phyloP scores from a whole-genome alignment of 2,888 invertebrate genomes.

The Tetheella fluctuosa region DNA sequence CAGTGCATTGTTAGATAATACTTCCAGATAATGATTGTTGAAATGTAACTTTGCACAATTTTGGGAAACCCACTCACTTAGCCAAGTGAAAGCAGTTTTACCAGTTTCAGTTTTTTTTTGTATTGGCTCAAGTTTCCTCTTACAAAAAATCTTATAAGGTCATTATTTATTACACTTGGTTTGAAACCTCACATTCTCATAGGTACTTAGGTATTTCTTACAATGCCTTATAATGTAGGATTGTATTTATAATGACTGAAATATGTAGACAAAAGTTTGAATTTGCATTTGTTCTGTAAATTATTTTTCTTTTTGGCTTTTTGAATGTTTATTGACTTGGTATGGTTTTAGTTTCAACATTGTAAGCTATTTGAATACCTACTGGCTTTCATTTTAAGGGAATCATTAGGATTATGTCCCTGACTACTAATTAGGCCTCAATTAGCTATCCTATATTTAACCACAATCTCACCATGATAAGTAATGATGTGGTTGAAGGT shows the following conservation, averaged over 20 bases:
- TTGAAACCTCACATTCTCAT: slow-evolving; percentile 5
- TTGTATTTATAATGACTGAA: neutral
- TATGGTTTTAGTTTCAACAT: too few species aligned
- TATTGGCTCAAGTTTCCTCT: slow-evolving; percentile 59
- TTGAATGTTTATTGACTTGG: neutral
- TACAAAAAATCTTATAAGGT: slow-evolving; percentile 59
- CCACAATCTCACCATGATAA: too few species aligned
- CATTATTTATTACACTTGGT: slow-evolving; percentile 30
- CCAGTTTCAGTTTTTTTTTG: slow-evolving; percentile 67
- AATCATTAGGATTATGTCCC: too few species aligned
- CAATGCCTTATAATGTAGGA: neutral
- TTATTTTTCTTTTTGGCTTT: neutral
- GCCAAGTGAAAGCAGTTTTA: slow-evolving; percentile 77
- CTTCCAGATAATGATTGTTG: slow-evolving; percentile 30
- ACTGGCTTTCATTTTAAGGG: too few species aligned
- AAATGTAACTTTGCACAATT: slow-evolving; percentile 44
- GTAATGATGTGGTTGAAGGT: too few species aligned
- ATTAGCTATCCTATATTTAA: too few species aligned
- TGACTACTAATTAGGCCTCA: too few species aligned
- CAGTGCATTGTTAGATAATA: slow-evolving; percentile 53
- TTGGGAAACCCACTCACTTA: slow-evolving; percentile 62
- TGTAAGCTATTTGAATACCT: too few species aligned
- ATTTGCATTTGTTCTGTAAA: neutral
- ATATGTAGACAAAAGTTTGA: neutral
- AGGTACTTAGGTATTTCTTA: neutral